Conservation (phyloP, 2,113 vertebrate genomes). For the Tretioscincus oriximinensis region DNA sequence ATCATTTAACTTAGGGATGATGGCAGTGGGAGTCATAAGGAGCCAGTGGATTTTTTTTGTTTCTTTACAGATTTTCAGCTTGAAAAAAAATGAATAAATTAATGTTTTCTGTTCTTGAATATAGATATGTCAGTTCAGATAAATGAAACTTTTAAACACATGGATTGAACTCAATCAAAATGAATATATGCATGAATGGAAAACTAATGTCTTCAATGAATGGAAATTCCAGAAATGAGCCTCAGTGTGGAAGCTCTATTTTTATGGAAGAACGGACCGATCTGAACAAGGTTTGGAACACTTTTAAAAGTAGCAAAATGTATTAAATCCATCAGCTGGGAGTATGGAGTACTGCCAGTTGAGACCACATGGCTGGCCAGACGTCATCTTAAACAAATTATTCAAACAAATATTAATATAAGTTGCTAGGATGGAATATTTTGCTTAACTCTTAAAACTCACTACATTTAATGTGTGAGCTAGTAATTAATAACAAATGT, state of each 20-base stretch:
- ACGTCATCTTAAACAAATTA: constrained; percentile 67
- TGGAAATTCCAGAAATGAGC: constrained; percentile 1
- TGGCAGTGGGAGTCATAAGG: no score
- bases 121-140: not conserved
- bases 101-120: not conserved
- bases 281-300: constrained; percentile 32
- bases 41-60: no score
- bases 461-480: constrained; percentile 49
- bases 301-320: constrained; percentile 40
- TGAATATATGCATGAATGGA: not conserved
- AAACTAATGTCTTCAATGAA: not conserved
- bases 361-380: constrained; percentile 70
- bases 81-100: no score
- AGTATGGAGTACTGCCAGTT: constrained; percentile 52
- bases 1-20: no score
- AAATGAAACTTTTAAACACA: not conserved
- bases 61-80: not conserved
- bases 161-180: not conserved
- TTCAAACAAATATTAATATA: constrained; percentile 73
- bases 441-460: constrained; percentile 65
- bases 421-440: constrained; percentile 70
- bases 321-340: constrained; percentile 49
- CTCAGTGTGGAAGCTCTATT: constrained; percentile 6
- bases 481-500: constrained; percentile 69
- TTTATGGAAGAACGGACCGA: constrained; percentile 25